Evolutionary conservation across 2,888 invertebrate genomes (phyloP).

Genomic region (Cosmopolites sordidus): DNA sequence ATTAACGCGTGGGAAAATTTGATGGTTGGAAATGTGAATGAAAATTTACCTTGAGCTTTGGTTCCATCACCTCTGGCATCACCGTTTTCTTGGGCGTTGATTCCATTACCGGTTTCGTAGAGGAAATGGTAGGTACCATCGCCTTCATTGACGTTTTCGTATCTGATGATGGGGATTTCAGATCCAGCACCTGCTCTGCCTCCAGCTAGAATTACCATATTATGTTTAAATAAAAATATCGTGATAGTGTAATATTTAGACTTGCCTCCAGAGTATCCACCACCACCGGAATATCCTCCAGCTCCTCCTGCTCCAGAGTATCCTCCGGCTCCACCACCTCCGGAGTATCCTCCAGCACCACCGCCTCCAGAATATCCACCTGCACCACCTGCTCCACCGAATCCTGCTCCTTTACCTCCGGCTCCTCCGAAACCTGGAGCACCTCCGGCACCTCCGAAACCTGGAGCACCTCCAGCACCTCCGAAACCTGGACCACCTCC

Average conservation of each 20-base stretch:
- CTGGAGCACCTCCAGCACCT: conserved; percentile 6
- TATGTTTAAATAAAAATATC: background rate
- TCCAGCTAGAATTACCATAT: conserved; percentile 16
- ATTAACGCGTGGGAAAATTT: no score
- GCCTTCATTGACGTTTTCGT: conserved; percentile 39
- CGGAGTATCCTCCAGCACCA: conserved; percentile 11
- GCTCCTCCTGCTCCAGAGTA: conserved; percentile 14
- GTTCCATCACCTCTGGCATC: conserved; percentile 37
- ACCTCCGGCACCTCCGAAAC: conserved; percentile 14
- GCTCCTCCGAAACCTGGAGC: conserved; percentile 8
- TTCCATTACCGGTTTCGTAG: conserved; percentile 58
- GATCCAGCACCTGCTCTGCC: conserved; percentile 34
- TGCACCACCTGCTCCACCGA: conserved; percentile 12
- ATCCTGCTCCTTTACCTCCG: conserved; percentile 2
- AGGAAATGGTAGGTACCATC: conserved; percentile 41
- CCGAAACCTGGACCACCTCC: conserved; percentile 5
- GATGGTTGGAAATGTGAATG: background rate
- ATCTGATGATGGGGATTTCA: conserved; percentile 34
- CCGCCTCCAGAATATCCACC: conserved; percentile 11
- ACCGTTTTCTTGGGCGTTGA: conserved; percentile 45
- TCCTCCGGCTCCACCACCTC: conserved; percentile 18
- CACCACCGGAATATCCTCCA: conserved; percentile 15
- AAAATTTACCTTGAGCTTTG: conserved; percentile 32
- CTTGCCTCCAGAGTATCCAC: conserved; percentile 30
- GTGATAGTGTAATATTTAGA: no score